A percentile compares a stretch with the other conserved stretches of the same genome.
Conservation (phyloP, 1,140 invertebrate species). For the Carcinoscorpius rotundicauda region DNA sequence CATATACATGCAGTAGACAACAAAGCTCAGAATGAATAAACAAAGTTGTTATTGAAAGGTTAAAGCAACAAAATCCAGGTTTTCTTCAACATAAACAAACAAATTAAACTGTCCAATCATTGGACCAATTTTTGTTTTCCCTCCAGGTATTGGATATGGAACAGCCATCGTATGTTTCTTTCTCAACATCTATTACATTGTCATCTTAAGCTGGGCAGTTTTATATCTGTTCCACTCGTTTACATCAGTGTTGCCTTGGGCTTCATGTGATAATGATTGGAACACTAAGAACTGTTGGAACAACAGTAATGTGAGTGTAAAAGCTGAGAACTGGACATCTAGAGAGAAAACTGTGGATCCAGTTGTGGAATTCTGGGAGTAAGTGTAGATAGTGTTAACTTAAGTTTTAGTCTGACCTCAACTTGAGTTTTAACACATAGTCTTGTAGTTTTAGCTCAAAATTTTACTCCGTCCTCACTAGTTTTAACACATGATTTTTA, state of each 20-base stretch:
- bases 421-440: too few species aligned
- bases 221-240: slow-evolving; percentile 39
- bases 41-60: too few species aligned
- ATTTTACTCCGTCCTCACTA: too few species aligned
- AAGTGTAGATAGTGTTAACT: slow-evolving; percentile 6
- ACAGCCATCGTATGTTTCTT: slow-evolving; percentile 40
- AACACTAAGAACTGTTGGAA: slow-evolving; percentile 18
- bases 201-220: slow-evolving; percentile 43
- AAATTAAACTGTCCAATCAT: too few species aligned
- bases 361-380: slow-evolving; percentile 22
- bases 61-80: too few species aligned
- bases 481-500: too few species aligned
- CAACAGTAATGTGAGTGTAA: not conserved
- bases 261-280: slow-evolving; percentile 25
- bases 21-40: too few species aligned
- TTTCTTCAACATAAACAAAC: too few species aligned
- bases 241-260: slow-evolving; percentile 22
- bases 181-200: slow-evolving; percentile 46
- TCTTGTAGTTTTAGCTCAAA: too few species aligned
- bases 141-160: slow-evolving; percentile 24
- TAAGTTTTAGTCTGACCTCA: too few species aligned
- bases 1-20: too few species aligned
- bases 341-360: slow-evolving; percentile 14
- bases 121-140: not conserved
- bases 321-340: not conserved